Base-by-base conservation (phyloP, 2,113 vertebrate species). In the Mustela lutreola region DNA sequence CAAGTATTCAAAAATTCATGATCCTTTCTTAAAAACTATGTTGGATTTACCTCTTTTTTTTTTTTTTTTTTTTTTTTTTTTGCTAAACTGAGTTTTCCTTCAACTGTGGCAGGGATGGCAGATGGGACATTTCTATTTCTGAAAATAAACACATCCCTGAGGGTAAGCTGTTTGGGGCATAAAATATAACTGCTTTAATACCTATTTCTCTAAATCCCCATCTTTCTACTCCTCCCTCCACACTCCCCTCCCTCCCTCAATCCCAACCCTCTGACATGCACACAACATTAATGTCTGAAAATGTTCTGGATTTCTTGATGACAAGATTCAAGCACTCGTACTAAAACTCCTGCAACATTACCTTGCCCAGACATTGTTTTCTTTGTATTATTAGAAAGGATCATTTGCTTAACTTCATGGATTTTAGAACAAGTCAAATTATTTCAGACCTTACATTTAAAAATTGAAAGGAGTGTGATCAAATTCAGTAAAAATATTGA, bases 401-500 rank as follows among this genome's bases (percentile, higher is more conserved):
- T 56, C 14, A 26, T 1, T 70, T 94, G 36, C 5, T 87, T 73
- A 84, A 63, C 22, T 91, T 70, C 24, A 31, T 86, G 19, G 36
- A 6, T 75, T 94, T 97, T 80, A 50, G n/a, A 96, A 83, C 56
- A 85, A 79, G 67, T 56, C n/a, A 81, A 45, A 63, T 73, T 73
- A 91, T 73, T 91, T 71, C 31, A 91, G 79, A 39, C 0, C 2
- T 39, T 88, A 33, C 2, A 28, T 62, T 89, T 82, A 71, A 73
- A 94, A 56, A 42, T 58, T 75, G n/a, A 89, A 70, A 70, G 31
- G 81, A 0, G 0, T 91, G 22, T 70, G 56, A 63, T 2, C 9
- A 90, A 70, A 70, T 0, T 80, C 10, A 48, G 1, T 70, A 26
- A 39, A 91, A 94, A 81, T 53, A 89, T 21, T 91, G 7, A 85